phyloP scores from a whole-genome alignment of 2,113 vertebrate species.

The Megaleporinus macrocephalus region DNA sequence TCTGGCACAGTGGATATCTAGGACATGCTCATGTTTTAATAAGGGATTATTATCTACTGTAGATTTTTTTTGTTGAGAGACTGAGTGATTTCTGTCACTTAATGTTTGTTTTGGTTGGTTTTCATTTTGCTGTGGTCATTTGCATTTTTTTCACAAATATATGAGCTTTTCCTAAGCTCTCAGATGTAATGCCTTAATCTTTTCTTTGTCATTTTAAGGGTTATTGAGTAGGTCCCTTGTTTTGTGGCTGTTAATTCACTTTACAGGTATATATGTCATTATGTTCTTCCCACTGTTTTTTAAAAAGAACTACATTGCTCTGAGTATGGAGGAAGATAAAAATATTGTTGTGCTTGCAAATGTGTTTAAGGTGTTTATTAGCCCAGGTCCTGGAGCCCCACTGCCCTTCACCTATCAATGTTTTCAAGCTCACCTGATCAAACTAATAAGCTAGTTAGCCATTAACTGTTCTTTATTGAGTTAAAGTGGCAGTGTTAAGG shows the following conservation, averaged over 20 bases:
- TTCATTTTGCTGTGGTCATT: constrained; percentile 62
- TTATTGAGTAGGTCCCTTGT: not conserved
- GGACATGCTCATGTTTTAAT: not conserved
- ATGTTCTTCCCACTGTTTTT: not conserved
- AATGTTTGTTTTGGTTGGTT: constrained; percentile 53
- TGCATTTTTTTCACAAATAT: constrained; percentile 27
- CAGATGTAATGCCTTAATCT: constrained; percentile 41
- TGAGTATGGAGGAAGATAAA: not conserved
- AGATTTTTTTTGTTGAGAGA: constrained; percentile 13
- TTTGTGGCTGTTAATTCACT: not conserved
- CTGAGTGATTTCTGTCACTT: constrained; percentile 30
- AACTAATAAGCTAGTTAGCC: no score
- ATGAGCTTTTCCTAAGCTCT: constrained; percentile 34
- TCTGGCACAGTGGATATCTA: constrained; percentile 42
- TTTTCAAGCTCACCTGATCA: no score
- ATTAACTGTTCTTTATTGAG: no score
- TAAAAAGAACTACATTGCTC: not conserved
- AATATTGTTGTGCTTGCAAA: not conserved
- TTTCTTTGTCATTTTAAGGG: constrained; percentile 17
- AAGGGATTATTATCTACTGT: constrained; percentile 16
- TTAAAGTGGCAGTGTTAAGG: no score
- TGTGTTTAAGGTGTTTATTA: not conserved
- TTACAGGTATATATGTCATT: constrained; percentile 22
- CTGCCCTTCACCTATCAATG: no score
- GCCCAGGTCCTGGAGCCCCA: no score